These are phyloP conservation scores for Hoplias malabaricus DNA, from an alignment of 2,113 vertebrate species.

Conservation along the genomic window DNA sequence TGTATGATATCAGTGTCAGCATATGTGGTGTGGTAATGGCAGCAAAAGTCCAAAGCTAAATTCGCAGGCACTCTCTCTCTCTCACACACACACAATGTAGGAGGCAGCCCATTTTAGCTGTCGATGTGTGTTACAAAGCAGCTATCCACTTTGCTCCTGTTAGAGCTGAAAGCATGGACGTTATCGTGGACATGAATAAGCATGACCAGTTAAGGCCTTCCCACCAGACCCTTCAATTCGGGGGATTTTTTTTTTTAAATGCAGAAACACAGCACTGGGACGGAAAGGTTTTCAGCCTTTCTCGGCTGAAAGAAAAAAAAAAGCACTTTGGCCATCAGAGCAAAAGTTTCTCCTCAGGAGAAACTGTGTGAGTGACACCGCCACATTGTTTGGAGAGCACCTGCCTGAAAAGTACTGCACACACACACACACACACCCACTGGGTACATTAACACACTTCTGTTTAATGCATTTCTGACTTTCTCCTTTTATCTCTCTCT, in stretches of 20 bases:
- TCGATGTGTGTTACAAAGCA: constrained; percentile 37
- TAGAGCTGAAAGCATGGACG: constrained; percentile 47
- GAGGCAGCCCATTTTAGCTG: constrained; percentile 13
- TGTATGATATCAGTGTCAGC: not conserved
- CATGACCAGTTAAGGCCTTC: constrained; percentile 51
- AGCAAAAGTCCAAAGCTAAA: not conserved
- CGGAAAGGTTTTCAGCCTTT: not conserved
- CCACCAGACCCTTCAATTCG: constrained; percentile 44
- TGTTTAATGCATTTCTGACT: constrained; percentile 23
- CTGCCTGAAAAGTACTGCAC: constrained; percentile 1
- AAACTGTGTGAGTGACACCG: not conserved
- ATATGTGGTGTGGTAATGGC: not conserved
- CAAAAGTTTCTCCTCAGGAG: constrained; percentile 17
- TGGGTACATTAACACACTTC: constrained; percentile 28
- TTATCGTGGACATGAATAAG: constrained; percentile 63
- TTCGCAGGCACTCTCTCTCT: constrained; percentile 15
- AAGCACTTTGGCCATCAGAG: constrained; percentile 24
- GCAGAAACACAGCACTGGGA: constrained; percentile 45
- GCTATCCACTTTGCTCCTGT: constrained; percentile 37
- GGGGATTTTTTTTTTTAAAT: constrained; percentile 51
- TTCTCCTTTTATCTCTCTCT: not conserved
- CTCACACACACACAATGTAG: constrained; percentile 25
- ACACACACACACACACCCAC: not conserved
- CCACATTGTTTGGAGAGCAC: not conserved
- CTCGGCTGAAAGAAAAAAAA: not conserved